Evolutionary conservation across 2,113 vertebrate species (phyloP).

Genomic region (Poecile atricapillus): DNA sequence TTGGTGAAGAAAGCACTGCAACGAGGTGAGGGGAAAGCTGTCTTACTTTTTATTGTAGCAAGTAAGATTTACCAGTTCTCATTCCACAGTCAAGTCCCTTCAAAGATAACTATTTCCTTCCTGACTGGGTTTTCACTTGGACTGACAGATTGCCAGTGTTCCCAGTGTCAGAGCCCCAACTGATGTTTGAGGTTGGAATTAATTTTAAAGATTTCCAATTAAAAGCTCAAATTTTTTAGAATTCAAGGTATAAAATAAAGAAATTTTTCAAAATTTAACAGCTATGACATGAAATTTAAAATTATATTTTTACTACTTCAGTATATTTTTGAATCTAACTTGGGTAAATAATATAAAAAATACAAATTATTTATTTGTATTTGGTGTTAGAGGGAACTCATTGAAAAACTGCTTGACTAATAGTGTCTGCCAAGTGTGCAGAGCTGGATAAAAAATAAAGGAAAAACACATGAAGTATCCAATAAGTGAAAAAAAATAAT

Average conservation of each 20-base stretch:
- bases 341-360: neutral
- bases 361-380: neutral
- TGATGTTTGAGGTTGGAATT: neutral
- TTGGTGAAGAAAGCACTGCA: neutral
- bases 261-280: neutral
- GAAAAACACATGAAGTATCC: neutral
- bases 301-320: neutral
- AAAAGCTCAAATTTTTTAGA: neutral
- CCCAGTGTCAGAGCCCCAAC: neutral
- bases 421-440: neutral
- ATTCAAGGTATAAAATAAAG: neutral
- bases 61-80: neutral
- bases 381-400: neutral
- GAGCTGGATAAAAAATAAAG: neutral
- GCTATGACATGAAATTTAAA: neutral
- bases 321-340: neutral
- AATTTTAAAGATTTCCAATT: neutral
- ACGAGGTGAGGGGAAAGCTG: neutral
- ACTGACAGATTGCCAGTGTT: neutral
- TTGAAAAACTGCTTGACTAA: neutral
- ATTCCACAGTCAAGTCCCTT: neutral
- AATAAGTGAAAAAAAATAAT: neutral
- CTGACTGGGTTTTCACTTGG: neutral
- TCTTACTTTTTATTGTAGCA: neutral
- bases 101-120: neutral